Evolutionary conservation across 2,888 invertebrate genomes (phyloP).

Genomic region (Zygothrica quintamaculata): DNA sequence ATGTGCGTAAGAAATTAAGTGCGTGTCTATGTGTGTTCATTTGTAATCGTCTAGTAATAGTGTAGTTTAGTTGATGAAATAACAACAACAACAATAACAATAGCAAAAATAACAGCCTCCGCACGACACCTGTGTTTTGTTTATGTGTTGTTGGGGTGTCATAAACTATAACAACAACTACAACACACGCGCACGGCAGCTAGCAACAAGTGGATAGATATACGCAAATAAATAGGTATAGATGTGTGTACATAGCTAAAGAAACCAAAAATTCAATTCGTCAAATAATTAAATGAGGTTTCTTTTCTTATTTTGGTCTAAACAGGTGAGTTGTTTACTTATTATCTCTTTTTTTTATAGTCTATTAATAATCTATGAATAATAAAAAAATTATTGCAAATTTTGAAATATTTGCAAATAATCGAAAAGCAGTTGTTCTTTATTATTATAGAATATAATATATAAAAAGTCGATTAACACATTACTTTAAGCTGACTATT

Average conservation of each 20-base stretch:
- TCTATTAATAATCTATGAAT: too few relatives aligned
- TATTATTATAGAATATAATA: too few relatives aligned
- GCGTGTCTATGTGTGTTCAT: slow-evolving; percentile 8
- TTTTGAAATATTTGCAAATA: too few relatives aligned
- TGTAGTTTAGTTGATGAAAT: too few relatives aligned
- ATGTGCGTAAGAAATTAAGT: slow-evolving; percentile 35
- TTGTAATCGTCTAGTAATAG: slow-evolving; percentile 24
- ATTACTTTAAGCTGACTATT: too few relatives aligned
- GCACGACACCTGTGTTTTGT: slow-evolving; percentile 65
- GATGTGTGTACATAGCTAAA: too few relatives aligned
- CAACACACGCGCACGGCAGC: slow-evolving; percentile 73
- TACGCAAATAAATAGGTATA: slow-evolving; percentile 18
- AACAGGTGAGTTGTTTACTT: slow-evolving; percentile 31
- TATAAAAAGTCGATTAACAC: too few relatives aligned
- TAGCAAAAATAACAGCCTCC: slow-evolving; percentile 12
- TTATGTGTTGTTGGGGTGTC: slow-evolving; percentile 66
- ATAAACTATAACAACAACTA: slow-evolving; percentile 28
- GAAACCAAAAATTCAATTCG: slow-evolving; percentile 15
- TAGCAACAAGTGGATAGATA: slow-evolving; percentile 69
- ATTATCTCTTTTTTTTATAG: slow-evolving; percentile 1
- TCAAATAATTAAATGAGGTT: slow-evolving; percentile 11
- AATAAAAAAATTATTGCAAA: too few relatives aligned
- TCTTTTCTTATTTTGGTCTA: slow-evolving; percentile 2
- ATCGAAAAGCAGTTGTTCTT: too few relatives aligned
- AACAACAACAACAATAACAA: slow-evolving; percentile 26